Evolutionary conservation across 35 echinoderm and acorn worm genomes (phyloP).

Genomic region (Apostichopus californicus): DNA sequence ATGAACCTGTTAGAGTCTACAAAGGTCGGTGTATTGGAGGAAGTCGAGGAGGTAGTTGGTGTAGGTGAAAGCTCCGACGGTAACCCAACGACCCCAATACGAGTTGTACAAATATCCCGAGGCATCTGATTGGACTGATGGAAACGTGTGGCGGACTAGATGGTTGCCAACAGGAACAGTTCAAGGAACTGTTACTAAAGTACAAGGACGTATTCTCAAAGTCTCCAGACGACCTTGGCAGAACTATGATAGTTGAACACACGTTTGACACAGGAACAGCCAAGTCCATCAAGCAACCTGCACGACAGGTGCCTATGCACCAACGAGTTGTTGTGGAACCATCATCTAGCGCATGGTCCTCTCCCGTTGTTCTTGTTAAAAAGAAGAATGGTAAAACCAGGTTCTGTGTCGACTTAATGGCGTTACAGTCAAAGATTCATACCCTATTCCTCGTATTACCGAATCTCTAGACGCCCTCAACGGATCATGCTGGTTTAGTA

Average conservation of each 20-base stretch:
- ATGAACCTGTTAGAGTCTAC: constrained; percentile 6
- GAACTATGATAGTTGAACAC: constrained; percentile 49
- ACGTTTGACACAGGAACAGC: constrained; percentile 50
- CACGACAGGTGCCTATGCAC: constrained; percentile 49
- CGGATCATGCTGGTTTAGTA: constrained; percentile 64
- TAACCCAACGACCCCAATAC: neutral
- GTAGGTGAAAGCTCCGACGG: constrained; percentile 8
- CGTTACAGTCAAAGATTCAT: constrained; percentile 58
- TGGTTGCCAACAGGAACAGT: neutral
- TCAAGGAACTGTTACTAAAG: neutral
- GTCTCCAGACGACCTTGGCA: constrained; percentile 37
- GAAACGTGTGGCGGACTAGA: neutral
- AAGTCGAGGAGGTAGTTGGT: neutral
- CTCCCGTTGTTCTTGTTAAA: constrained; percentile 67
- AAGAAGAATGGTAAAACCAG: constrained; percentile 51
- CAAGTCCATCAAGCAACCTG: constrained; percentile 39
- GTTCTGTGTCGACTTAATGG: constrained; percentile 68
- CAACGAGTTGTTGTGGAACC: constrained; percentile 59
- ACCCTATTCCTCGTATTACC: constrained; percentile 63
- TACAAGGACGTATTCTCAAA: constrained; percentile 32
- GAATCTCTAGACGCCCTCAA: constrained; percentile 64
- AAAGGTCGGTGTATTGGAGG: constrained; percentile 4
- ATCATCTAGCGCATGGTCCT: constrained; percentile 69
- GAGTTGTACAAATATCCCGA: neutral
- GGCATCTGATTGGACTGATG: neutral